Conservation (phyloP, 2,888 invertebrate species). For the Diaphora mendica region DNA sequence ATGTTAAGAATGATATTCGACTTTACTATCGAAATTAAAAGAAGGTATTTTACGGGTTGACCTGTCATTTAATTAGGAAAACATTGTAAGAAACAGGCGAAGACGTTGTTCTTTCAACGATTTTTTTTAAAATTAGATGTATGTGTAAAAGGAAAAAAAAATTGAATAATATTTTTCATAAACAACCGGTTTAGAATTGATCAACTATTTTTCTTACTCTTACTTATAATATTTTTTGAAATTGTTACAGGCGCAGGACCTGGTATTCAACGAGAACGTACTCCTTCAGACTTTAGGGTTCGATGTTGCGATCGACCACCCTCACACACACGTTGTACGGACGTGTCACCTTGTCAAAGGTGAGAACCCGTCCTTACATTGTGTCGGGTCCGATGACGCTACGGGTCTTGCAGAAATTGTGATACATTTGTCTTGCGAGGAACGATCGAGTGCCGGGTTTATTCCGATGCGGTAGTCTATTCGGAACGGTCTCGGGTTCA, state of each 20-base stretch:
- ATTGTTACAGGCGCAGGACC: slow-evolving; percentile 92
- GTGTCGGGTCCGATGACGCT: slow-evolving; percentile 43
- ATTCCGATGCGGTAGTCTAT: slow-evolving; percentile 33
- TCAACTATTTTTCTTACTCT: neutral
- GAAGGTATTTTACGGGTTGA: neutral
- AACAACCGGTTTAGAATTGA: too few species aligned
- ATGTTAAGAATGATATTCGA: too few species aligned
- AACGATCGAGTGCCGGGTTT: slow-evolving; percentile 37
- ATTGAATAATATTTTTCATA: too few species aligned
- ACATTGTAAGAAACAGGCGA: neutral
- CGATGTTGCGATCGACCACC: slow-evolving; percentile 99
- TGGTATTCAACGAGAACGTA: slow-evolving; percentile 98
- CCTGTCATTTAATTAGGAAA: too few species aligned
- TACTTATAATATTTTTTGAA: slow-evolving; percentile 5
- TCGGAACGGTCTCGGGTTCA: slow-evolving; percentile 34
- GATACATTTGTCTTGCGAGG: neutral
- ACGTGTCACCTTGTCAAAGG: slow-evolving; percentile 98
- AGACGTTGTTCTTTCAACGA: too few species aligned
- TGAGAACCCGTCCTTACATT: slow-evolving; percentile 78
- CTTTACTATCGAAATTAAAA: too few species aligned
- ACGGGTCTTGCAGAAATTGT: slow-evolving; percentile 11
- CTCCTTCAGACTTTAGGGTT: slow-evolving; percentile 98
- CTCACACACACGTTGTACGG: slow-evolving; percentile 98
- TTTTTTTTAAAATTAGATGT: too few species aligned
- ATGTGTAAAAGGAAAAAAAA: neutral